Evolutionary conservation across 2,113 vertebrate species (phyloP), one percentile per base, ranked within the genome.

Genomic region (Anguilla rostrata): DNA sequence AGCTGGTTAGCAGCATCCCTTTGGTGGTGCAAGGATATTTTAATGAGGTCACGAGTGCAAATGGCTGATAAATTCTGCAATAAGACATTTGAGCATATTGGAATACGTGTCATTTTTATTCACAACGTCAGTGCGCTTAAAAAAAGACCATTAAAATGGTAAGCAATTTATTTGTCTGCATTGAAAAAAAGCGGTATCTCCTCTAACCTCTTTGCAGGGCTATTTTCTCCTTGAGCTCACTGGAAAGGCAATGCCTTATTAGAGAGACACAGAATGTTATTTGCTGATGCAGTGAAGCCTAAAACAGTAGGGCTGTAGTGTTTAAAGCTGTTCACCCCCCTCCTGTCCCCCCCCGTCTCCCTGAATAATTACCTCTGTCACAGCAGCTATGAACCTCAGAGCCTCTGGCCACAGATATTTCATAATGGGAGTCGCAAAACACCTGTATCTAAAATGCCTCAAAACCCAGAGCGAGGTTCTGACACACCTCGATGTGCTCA

Each of bases 221-320:
- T 93, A 94, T 95, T 95, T 94, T 94, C 93, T 90, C 90, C 92
- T 93, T 94, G 91, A 94, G 93, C 91, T 95, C 87, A 88, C 92
- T 84, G 56, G 87, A 92, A 92, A 94, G 90, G 89, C 93, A 93
- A 94, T 63, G 92, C 91, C 91, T 93, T 94, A 94, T 95, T 95
- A 94, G 92, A 90, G 89, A 92, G 91, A 94, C 93, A 92, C 91
- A 85, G 60, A 91, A 91, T 86, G 90, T 93, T 95, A 93, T 94
- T 95, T 95, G 94, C 94, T 93, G 93, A 94, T 93, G 92, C 94
- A 94, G 90, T 93, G 92, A 94, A 92, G 94, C 94, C 91, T 90
- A 95, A 95, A 93, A 92, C 90, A 90, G 90, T 88, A 89, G 71
- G 80, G 81, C 57, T 82, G 49, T 83, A 75, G 88, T 91, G 85